Conservation (phyloP, 2,113 vertebrate species). For the Oenanthe melanoleuca region DNA sequence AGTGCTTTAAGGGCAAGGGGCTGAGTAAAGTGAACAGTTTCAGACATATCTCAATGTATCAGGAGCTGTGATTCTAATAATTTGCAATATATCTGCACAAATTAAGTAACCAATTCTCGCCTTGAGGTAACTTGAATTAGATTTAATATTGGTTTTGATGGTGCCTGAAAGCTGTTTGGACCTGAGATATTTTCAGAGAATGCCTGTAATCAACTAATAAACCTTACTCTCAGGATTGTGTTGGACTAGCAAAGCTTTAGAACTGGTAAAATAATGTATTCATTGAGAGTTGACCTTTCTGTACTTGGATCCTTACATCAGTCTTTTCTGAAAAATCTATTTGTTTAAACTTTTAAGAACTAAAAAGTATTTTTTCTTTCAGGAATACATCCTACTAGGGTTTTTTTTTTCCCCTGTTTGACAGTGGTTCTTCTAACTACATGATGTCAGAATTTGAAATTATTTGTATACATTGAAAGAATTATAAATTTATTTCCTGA, state of each 20-base stretch:
- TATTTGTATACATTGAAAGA: background rate
- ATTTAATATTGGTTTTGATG: background rate
- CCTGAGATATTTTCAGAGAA: background rate
- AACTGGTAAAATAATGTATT: background rate
- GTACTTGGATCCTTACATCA: background rate
- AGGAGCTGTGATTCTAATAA: background rate
- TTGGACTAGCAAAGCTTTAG: background rate
- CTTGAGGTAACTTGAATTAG: background rate
- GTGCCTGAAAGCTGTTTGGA: background rate
- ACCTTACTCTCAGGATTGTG: background rate
- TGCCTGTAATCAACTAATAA: background rate
- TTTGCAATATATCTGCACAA: background rate
- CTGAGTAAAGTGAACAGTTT: background rate
- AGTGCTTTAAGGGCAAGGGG: background rate
- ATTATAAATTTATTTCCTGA: background rate
- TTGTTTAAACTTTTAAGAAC: background rate
- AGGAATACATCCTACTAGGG: background rate
- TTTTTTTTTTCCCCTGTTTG: background rate
- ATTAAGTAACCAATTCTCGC: background rate
- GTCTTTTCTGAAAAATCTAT: background rate
- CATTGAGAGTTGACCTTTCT: background rate
- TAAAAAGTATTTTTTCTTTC: background rate
- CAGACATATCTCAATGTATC: background rate
- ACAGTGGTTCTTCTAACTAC: background rate
- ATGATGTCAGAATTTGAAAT: background rate